Conservation (phyloP, 92 coral and sea anemone species). For the Metridium senile region DNA sequence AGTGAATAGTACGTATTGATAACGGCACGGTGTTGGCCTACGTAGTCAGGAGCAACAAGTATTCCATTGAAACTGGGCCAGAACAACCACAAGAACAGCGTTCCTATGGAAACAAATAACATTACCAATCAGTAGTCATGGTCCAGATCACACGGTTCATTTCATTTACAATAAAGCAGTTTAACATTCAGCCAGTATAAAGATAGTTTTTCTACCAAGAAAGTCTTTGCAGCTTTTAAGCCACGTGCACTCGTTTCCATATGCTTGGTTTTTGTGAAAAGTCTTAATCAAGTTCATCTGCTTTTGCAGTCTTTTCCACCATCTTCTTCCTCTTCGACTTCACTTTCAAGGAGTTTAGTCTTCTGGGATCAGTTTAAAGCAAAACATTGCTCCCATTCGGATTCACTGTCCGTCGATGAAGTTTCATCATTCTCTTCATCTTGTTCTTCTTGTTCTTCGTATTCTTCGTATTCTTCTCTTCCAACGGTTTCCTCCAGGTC, state of each 20-base stretch:
- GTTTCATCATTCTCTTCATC: neutral
- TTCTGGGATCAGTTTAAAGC: too few relatives aligned
- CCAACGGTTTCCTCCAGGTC: too few relatives aligned
- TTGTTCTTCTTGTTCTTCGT: neutral
- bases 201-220: too few relatives aligned
- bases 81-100: constrained; percentile 81
- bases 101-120: constrained; percentile 41
- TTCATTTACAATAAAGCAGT: too few relatives aligned
- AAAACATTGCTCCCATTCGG: neutral
- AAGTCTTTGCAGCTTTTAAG: too few relatives aligned
- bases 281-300: too few relatives aligned
- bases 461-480: neutral
- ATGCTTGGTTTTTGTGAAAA: too few relatives aligned
- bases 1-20: constrained; percentile 72
- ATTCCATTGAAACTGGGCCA: constrained; percentile 86
- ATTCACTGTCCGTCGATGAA: neutral
- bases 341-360: neutral
- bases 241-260: too few relatives aligned
- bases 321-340: neutral
- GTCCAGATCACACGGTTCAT: too few relatives aligned
- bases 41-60: constrained; percentile 61
- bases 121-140: too few relatives aligned
- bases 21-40: constrained; percentile 66
- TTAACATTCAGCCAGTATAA: too few relatives aligned
- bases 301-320: neutral